Conservation (phyloP, 2,113 vertebrate genomes). For the Eonycteris spelaea region DNA sequence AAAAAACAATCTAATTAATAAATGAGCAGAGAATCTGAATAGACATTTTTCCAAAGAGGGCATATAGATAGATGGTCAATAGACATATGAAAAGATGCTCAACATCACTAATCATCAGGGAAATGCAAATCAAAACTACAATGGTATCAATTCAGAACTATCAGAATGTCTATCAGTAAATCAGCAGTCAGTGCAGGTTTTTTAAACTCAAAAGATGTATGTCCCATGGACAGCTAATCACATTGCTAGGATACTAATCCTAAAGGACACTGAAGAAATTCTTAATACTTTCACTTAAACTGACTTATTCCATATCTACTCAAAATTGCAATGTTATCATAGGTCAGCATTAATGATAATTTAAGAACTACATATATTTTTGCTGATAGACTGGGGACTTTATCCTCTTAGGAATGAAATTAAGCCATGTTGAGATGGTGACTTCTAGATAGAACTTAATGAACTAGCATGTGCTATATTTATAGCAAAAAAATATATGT, state of each 20-base stretch:
- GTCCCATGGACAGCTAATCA: background rate
- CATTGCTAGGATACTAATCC: background rate
- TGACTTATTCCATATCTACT: background rate
- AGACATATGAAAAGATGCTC: no score
- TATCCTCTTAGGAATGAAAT: conserved; percentile 42
- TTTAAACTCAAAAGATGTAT: background rate
- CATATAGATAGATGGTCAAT: no score
- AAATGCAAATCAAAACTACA: no score
- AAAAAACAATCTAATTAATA: no score
- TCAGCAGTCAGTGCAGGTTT: background rate
- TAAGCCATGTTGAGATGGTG: conserved; percentile 9
- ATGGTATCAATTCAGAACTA: no score
- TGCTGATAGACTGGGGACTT: background rate
- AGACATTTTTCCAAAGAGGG: no score
- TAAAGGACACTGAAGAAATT: background rate
- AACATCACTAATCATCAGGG: no score
- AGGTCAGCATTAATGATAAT: background rate
- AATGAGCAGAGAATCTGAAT: no score
- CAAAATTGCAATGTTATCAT: background rate
- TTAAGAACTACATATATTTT: background rate
- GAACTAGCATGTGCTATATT: background rate
- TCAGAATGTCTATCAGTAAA: no score
- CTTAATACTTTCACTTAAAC: background rate
- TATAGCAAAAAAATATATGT: background rate
- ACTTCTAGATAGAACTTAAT: conserved; percentile 25